Percentiles rank a stretch among this genome's conserved stretches.
phyloP scores from a whole-genome alignment of 2,797 vertebrate genomes.

The Sylvilagus floridanus region DNA sequence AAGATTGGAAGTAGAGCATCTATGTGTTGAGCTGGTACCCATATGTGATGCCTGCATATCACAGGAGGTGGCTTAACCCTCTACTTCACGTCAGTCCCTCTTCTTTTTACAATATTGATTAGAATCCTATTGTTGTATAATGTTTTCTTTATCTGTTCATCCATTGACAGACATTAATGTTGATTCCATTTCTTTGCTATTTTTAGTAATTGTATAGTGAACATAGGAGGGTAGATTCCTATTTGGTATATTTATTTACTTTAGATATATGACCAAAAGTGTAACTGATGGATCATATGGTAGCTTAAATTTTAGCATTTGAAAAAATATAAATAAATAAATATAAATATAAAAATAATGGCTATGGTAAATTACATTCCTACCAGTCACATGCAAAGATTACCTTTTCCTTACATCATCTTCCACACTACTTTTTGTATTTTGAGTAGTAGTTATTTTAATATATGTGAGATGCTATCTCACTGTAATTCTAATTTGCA shows the following conservation, averaged over 20 bases:
- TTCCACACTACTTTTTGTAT: too few species aligned
- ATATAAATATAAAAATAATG: neutral
- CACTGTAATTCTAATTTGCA: neutral
- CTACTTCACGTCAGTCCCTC: too few species aligned
- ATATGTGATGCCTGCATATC: too few species aligned
- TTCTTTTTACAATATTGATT: too few species aligned
- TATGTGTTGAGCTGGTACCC: too few species aligned
- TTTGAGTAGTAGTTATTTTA: neutral
- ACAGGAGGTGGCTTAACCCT: too few species aligned
- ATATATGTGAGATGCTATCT: neutral
- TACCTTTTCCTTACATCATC: neutral
- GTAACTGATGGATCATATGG: neutral
- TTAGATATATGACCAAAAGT: neutral
- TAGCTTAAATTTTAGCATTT: neutral
- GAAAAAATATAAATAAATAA: too few species aligned
- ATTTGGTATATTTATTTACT: neutral
- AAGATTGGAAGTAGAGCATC: too few species aligned
- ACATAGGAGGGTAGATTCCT: too few species aligned
- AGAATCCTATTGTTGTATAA: too few species aligned
- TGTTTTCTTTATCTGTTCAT: too few species aligned
- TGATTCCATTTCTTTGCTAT: neutral
- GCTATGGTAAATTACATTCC: neutral
- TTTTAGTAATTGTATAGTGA: neutral
- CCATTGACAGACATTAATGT: neutral
- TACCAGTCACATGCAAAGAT: neutral